Evolutionary conservation across 2,888 invertebrate species (phyloP).

Genomic region (Actias luna): DNA sequence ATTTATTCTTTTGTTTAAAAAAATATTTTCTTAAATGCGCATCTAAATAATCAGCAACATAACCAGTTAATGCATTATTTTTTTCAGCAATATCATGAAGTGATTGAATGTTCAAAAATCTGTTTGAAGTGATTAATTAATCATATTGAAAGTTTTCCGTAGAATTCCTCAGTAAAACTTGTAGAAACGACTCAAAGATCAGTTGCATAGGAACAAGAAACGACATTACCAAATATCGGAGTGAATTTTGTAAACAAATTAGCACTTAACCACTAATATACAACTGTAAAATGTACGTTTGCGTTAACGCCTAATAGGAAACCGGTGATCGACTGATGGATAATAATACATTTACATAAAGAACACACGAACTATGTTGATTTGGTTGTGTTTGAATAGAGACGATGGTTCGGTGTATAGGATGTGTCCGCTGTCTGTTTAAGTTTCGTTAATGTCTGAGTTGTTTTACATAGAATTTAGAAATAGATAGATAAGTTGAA

Average conservation of each 20-base stretch:
- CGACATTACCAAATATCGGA: not conserved
- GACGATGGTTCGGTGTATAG: not conserved
- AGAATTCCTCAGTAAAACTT: not conserved
- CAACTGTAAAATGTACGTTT: slow-evolving; percentile 18
- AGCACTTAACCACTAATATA: slow-evolving; percentile 14
- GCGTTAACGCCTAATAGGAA: slow-evolving; percentile 17
- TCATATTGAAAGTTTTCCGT: not conserved
- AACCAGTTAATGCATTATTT: no score
- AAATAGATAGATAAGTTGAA: not conserved
- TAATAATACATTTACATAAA: slow-evolving; percentile 3
- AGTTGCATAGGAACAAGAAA: not conserved
- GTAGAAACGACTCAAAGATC: not conserved
- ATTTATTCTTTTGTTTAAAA: no score
- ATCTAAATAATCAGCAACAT: no score
- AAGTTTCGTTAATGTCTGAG: not conserved
- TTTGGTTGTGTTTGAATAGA: not conserved
- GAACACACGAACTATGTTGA: not conserved
- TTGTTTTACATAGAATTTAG: not conserved
- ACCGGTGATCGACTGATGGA: slow-evolving; percentile 16
- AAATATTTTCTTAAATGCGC: no score
- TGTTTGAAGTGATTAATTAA: no score
- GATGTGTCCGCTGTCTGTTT: not conserved
- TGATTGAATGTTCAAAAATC: not conserved
- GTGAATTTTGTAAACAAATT: slow-evolving; percentile 14
- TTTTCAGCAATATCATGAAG: not conserved